Evolutionary conservation across 2,888 invertebrate genomes (phyloP).

Genomic region (Drosophila prolongata): DNA sequence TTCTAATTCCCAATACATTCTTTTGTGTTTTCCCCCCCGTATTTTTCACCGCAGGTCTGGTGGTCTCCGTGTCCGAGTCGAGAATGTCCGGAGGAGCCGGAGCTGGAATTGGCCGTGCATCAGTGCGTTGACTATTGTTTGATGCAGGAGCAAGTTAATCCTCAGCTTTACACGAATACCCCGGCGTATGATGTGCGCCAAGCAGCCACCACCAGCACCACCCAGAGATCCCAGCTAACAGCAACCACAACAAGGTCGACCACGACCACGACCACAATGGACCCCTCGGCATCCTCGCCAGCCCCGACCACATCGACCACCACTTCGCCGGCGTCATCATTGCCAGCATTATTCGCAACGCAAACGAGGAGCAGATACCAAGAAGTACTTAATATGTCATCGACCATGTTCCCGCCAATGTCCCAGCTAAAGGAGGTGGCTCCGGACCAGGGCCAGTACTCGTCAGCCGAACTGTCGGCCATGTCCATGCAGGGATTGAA

Average conservation of each 20-base stretch:
- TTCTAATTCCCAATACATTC: conserved; percentile 25
- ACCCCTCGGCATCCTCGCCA: conserved; percentile 54
- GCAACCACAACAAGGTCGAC: conserved; percentile 62
- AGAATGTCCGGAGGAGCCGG: conserved; percentile 91
- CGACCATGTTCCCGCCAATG: conserved; percentile 82
- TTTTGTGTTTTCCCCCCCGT: background rate
- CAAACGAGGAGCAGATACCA: conserved; percentile 80
- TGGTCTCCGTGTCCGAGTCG: conserved; percentile 93
- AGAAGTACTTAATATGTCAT: conserved; percentile 84
- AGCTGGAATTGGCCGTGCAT: conserved; percentile 89
- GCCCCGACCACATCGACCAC: conserved; percentile 71
- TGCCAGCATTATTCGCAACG: conserved; percentile 70
- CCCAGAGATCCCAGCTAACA: conserved; percentile 26
- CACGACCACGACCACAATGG: conserved; percentile 39
- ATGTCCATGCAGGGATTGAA: conserved; percentile 83
- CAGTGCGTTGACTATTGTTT: conserved; percentile 90
- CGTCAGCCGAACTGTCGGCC: conserved; percentile 71
- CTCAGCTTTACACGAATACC: conserved; percentile 70
- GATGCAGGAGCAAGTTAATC: conserved; percentile 84
- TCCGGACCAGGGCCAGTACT: conserved; percentile 28
- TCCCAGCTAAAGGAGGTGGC: conserved; percentile 59
- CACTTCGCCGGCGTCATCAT: conserved; percentile 73
- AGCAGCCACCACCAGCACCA: conserved; percentile 20
- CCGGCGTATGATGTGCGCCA: conserved; percentile 67
- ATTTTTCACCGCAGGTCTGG: conserved; percentile 87